Base-by-base conservation (phyloP, 2,888 invertebrate species). In the Oxycera nigricornis region DNA sequence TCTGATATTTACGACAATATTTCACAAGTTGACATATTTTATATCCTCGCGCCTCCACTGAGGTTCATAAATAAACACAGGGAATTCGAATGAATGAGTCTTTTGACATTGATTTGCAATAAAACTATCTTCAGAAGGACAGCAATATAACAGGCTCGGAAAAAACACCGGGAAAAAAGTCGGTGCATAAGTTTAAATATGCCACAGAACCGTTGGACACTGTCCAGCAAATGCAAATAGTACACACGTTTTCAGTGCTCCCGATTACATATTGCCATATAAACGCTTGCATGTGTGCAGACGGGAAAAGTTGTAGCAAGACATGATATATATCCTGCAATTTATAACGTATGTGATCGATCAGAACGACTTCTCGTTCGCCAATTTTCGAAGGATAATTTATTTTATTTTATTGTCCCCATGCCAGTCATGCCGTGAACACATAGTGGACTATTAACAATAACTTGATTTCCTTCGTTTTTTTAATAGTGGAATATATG, bases 101-200 rank as follows among this genome's bases (percentile, higher is more conserved):
- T 59, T 59, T 59, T 59, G 59, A 59, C 59, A 59, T 59, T 59
- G 59, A 59, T 59, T 59, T 59, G 59, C 59, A 59, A 59, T 28
- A 59, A 26, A 26, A 28, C 59, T 24, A 59, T 46, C 46, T 46
- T 14, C 59, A 59, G 2, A 59, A n/a, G 1, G 46, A 46, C 46
- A 46, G 17, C 17, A 46, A 46, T 46, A 46, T 46, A 14, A 11
- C 46, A 46, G 14, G 6, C 46, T 11, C 14, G 14, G 22, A 55
- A 55, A 55, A 26, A 26, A 28, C 28, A 9, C 22, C 55, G 17
- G 55, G 26, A 55, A 55, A n/a, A 55, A 55, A 55, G 22, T 26
- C 59, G 11, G 26, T 11, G 28, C 28, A 59, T n/a, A 59, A 26
- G n/a, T 59, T 59, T 26, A 59, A 59, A 59, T 59, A 59, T 59